These are phyloP conservation scores for Nephrotoma appendiculata DNA, from an alignment of 2,888 invertebrate genomes.

Conservation along the genomic window DNA sequence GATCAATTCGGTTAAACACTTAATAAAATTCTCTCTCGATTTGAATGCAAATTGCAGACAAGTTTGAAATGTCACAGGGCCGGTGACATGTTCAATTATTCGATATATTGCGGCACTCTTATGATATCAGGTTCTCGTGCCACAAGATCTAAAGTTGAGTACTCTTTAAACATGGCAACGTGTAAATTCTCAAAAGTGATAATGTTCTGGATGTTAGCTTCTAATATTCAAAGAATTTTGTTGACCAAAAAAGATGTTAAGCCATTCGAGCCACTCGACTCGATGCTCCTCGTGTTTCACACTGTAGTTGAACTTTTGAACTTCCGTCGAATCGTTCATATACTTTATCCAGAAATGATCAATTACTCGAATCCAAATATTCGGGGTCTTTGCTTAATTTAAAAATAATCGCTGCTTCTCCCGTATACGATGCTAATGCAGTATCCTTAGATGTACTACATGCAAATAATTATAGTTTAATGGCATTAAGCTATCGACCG, in stretches of 20 bases:
- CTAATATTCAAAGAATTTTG: background rate
- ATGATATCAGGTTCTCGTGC: background rate
- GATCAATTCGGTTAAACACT: no score
- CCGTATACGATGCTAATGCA: background rate
- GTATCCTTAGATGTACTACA: background rate
- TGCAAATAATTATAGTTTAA: background rate
- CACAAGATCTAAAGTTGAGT: background rate
- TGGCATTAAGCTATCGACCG: background rate
- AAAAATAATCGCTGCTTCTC: background rate
- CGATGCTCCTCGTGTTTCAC: background rate
- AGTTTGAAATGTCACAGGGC: background rate
- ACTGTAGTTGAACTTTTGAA: background rate
- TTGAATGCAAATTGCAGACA: background rate
- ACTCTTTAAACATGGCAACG: background rate
- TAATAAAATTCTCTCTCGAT: background rate
- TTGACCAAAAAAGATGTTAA: background rate
- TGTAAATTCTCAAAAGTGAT: background rate
- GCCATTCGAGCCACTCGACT: background rate
- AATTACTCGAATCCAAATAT: background rate
- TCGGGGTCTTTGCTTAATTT: background rate
- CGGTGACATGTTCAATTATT: background rate
- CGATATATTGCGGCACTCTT: background rate
- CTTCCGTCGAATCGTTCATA: background rate
- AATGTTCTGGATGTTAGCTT: background rate
- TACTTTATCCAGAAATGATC: background rate